phyloP scores from a whole-genome alignment of 2,888 invertebrate genomes.

The Acronicta aceris region DNA sequence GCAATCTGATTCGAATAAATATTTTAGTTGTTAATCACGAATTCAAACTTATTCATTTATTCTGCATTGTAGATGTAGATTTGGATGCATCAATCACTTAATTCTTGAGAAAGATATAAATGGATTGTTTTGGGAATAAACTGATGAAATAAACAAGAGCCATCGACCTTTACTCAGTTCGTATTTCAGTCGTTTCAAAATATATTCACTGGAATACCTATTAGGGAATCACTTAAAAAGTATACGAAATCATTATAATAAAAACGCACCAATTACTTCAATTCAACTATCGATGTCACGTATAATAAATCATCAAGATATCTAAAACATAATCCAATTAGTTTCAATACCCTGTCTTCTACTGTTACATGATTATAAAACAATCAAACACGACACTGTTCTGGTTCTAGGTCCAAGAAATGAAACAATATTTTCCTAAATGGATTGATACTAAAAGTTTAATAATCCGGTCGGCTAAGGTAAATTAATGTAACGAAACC shows the following conservation, averaged over 20 bases:
- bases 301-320: too few species aligned
- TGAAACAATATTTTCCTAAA: too few species aligned
- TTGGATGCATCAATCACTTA: constrained; percentile 44
- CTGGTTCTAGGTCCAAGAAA: too few species aligned
- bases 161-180: constrained; percentile 15
- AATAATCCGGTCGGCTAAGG: too few species aligned
- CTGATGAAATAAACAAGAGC: constrained; percentile 12
- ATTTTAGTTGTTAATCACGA: constrained; percentile 32
- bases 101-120: constrained; percentile 27
- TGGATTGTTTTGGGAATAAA: constrained; percentile 29
- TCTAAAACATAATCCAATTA: background rate
- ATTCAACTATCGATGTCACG: background rate
- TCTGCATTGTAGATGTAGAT: constrained; percentile 33
- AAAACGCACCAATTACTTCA: too few species aligned
- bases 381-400: too few species aligned
- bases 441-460: too few species aligned
- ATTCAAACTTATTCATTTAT: constrained; percentile 38
- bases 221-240: background rate
- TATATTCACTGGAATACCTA: background rate
- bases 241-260: background rate
- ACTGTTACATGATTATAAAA: too few species aligned
- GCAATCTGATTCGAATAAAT: constrained; percentile 15
- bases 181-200: background rate
- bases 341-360: background rate
- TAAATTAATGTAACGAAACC: too few species aligned